A percentile compares a stretch with the other conserved stretches of the same genome.
These are phyloP conservation scores for Phrynocephalus vlangalii DNA, from an alignment of 2,797 vertebrate species.

Conservation along the genomic window DNA sequence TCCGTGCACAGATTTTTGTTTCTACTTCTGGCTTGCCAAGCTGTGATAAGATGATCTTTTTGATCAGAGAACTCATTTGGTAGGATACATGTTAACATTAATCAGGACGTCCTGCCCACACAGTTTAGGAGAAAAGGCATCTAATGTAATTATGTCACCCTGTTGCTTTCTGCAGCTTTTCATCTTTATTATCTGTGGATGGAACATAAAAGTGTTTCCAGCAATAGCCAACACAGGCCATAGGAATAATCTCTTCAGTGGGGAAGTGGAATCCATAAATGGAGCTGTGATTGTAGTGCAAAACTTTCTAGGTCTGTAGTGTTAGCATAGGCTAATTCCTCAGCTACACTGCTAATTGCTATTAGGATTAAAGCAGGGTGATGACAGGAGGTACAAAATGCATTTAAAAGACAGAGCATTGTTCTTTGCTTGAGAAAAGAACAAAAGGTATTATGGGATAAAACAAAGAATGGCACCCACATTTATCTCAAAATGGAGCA, in stretches of 20 bases:
- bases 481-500: not conserved
- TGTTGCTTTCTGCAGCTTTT: not conserved
- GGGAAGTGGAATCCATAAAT: not conserved
- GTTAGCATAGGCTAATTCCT: not conserved
- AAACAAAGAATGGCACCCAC: not conserved
- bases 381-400: not conserved
- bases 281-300: not conserved
- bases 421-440: slow-evolving; percentile 1
- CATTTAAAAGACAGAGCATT: not conserved
- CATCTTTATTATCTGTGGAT: not conserved
- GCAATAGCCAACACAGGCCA: not conserved
- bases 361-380: not conserved
- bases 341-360: not conserved
- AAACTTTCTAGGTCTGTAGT: not conserved
- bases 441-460: not conserved
- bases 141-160: not conserved
- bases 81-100: not conserved
- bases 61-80: not conserved
- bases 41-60: not conserved
- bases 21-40: not conserved
- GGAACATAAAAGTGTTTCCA: not conserved
- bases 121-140: not conserved
- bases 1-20: not conserved
- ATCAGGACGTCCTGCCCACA: not conserved
- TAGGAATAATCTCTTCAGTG: not conserved